Conservation (phyloP, 2,113 vertebrate species). For the Microcebus jonahi region DNA sequence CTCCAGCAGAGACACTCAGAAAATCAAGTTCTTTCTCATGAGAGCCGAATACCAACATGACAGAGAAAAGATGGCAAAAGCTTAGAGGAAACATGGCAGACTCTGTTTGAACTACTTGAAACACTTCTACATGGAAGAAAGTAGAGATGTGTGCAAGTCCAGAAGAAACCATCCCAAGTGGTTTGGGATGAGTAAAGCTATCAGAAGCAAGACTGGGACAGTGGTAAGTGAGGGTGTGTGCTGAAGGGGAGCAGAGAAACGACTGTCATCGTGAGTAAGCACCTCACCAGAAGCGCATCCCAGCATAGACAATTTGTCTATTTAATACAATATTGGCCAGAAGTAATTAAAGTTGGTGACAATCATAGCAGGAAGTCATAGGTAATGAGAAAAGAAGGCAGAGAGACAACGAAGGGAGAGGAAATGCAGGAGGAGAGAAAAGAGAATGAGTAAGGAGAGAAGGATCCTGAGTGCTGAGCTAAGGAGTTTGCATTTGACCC, state of each 20-base stretch:
- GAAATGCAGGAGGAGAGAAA: not conserved
- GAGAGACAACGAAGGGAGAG: not conserved
- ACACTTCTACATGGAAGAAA: not conserved
- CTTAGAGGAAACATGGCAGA: not conserved
- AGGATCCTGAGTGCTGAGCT: not conserved
- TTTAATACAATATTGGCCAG: not conserved
- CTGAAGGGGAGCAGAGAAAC: not conserved
- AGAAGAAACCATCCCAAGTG: not conserved
- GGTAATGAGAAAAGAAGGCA: not conserved
- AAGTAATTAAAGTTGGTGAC: not conserved
- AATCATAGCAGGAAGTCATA: not conserved
- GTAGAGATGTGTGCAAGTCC: rapidly evolving
- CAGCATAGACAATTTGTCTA: not conserved
- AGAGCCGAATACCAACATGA: not conserved
- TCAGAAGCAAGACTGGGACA: not conserved
- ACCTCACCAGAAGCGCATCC: not conserved
- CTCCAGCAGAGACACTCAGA: not conserved
- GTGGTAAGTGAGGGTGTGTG: not conserved
- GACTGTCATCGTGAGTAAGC: not conserved
- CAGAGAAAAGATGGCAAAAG: not conserved
- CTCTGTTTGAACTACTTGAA: not conserved
- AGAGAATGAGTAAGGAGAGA: not conserved
- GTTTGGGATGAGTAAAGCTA: not conserved
- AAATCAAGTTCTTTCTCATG: not conserved
- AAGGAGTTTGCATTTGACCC: too few relatives aligned